These are phyloP conservation scores for Notothenia coriiceps DNA, from an alignment of 2,113 vertebrate genomes.

Conservation along the genomic window DNA sequence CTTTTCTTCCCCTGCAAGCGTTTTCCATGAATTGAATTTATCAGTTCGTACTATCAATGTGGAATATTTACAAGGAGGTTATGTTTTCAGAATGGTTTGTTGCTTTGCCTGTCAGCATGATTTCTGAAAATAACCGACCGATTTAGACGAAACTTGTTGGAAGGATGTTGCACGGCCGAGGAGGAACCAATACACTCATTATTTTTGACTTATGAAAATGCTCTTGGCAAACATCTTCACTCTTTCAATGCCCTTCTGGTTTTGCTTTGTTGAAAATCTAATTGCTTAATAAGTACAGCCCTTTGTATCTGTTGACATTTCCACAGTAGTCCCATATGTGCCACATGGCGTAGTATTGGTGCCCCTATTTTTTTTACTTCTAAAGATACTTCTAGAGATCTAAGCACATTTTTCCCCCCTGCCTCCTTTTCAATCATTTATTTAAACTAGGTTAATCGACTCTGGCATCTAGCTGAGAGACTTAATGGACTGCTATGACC, in stretches of 20 bases:
- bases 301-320: background rate
- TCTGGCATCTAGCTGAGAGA: background rate
- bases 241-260: no score
- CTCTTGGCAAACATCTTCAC: no score
- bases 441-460: background rate
- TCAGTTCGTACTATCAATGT: background rate
- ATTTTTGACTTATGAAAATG: no score
- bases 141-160: no score
- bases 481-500: background rate
- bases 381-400: background rate
- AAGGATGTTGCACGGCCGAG: no score
- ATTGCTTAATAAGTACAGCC: background rate
- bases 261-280: background rate
- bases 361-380: background rate
- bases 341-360: background rate
- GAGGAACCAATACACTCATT: no score
- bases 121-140: no score
- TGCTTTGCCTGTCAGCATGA: no score
- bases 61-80: background rate
- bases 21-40: no score
- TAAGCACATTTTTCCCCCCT: background rate
- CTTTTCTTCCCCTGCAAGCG: background rate
- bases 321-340: background rate
- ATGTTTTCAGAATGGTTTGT: no score
- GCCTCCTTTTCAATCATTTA: background rate